phyloP scores from a whole-genome alignment of 2,113 vertebrate species.

The Xenotilapia leptura region DNA sequence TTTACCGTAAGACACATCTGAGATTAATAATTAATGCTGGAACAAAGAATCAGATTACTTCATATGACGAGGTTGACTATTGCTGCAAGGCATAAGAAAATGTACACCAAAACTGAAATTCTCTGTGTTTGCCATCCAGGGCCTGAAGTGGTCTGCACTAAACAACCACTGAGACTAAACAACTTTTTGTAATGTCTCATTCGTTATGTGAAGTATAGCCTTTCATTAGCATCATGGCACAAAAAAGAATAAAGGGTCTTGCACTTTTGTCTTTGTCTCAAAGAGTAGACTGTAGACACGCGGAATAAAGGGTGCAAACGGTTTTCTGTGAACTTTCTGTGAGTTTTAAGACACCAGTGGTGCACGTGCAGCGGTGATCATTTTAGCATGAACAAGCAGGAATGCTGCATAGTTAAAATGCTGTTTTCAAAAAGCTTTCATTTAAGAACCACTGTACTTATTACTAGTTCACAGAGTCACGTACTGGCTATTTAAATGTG shows the following conservation, averaged over 20 bases:
- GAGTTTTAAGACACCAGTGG: not conserved
- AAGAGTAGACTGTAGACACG: not conserved
- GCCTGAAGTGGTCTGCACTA: slow-evolving; percentile 45
- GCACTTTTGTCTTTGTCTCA: not conserved
- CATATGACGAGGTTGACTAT: slow-evolving; percentile 18
- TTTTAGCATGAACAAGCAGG: not conserved
- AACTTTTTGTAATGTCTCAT: slow-evolving; percentile 56
- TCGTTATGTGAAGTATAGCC: slow-evolving; percentile 34
- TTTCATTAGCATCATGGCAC: slow-evolving; percentile 39
- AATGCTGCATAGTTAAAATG: not conserved
- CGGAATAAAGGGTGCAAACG: not conserved
- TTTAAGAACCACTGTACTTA: not conserved
- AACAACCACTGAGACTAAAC: slow-evolving; percentile 67
- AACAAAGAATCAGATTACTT: not conserved
- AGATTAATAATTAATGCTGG: slow-evolving; percentile 18
- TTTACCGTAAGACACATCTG: not conserved
- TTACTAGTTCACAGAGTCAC: not conserved
- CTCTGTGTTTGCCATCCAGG: slow-evolving; percentile 35
- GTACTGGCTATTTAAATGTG: not conserved
- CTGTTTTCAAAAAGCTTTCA: not conserved
- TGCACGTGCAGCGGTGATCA: not conserved
- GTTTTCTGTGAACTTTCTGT: not conserved
- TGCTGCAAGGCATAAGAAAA: slow-evolving; percentile 41
- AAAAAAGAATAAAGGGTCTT: slow-evolving; percentile 3
- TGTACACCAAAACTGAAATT: slow-evolving; percentile 25